Conservation (phyloP, 1,140 invertebrate species). For the Stratiolaelaps scimitus region DNA sequence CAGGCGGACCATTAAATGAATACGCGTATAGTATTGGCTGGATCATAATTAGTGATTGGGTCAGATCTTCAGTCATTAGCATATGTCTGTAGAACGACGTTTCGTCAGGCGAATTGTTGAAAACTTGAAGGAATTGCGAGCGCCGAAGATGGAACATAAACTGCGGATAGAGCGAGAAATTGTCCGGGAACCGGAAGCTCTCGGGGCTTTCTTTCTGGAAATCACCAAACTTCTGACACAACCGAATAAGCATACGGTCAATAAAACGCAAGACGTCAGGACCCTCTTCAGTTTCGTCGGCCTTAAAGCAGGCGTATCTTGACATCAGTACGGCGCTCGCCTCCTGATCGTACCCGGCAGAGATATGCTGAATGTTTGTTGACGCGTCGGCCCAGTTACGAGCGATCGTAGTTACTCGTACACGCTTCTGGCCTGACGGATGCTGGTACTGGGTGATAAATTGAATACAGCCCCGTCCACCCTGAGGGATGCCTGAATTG, state of each 20-base stretch:
- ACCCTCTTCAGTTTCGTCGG: slow-evolving; percentile 82
- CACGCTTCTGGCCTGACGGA: slow-evolving; percentile 82
- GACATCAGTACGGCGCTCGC: slow-evolving; percentile 94
- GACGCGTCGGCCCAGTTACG: slow-evolving; percentile 57
- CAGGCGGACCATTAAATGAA: slow-evolving; percentile 91
- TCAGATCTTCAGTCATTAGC: slow-evolving; percentile 90
- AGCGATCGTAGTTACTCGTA: slow-evolving; percentile 89
- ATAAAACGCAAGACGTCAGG: slow-evolving; percentile 96
- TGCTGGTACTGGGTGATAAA: slow-evolving; percentile 98
- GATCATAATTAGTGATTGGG: slow-evolving; percentile 97
- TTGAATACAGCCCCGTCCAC: slow-evolving; percentile 87
- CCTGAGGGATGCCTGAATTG: slow-evolving; percentile 83
- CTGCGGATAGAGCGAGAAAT: slow-evolving; percentile 95
- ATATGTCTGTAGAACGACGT: slow-evolving; percentile 98
- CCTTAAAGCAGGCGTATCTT: slow-evolving; percentile 83
- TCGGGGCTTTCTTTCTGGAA: slow-evolving; percentile 94
- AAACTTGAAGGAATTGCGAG: slow-evolving; percentile 99
- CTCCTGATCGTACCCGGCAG: slow-evolving; percentile 95
- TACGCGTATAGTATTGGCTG: slow-evolving; percentile 98
- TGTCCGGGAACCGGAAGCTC: slow-evolving; percentile 85
- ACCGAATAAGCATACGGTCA: slow-evolving; percentile 88
- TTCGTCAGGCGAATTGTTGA: slow-evolving; percentile 99
- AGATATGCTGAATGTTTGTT: slow-evolving; percentile 47
- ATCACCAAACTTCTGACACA: slow-evolving; percentile 98
- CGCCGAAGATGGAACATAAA: slow-evolving; percentile 98